Base-by-base conservation (phyloP, 2,797 vertebrate genomes). In the Micromesistius poutassou region DNA sequence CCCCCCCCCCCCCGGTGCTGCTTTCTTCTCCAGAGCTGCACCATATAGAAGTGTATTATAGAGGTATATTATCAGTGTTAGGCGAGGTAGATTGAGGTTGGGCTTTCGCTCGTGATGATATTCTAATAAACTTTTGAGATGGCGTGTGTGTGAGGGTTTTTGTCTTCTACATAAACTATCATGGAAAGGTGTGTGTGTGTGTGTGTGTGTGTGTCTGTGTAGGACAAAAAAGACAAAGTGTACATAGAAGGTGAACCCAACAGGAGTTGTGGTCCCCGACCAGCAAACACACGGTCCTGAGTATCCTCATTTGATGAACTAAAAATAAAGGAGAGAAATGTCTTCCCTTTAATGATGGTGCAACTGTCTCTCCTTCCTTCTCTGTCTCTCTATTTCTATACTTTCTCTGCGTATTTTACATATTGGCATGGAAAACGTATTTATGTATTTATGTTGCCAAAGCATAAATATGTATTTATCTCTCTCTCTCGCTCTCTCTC, bases 341-440 rank as follows among this genome's bases (percentile, higher is more conserved):
- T n/a, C 55, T 8, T 62, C 55, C 55, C 25, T 62, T 19, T 22
- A 16, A 55, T 55, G 4, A 55, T 19, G 50, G 68, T 6, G 28
- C 3, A 31, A 30, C 72, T 74, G 38, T 74, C 40, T 74, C 73
- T 74, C 36, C 89, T 81, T 88, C 84, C 72, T 84, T 84, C 81
- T 85, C 74, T 81, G 80, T 82, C 78, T 36, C 74, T 74, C 75
- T 81, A 50, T 81, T 35, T 80, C 74, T 62, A 22, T 62, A 25
- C 55, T 62, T 22, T 7, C 55, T 25, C 55, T 10, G 1, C 9
- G 9, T 38, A 7, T n/a, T n/a, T n/a, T 38, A 38, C 1, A 38
- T 62, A 62, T 62, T 62, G 55, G 55, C 55, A 62, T 8, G 22
- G 22, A 62, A 62, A 62, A 25, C 8, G 1, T 25, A 25, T n/a